Base-by-base conservation (phyloP, 2,888 invertebrate genomes). In the Sinelater perroti region DNA sequence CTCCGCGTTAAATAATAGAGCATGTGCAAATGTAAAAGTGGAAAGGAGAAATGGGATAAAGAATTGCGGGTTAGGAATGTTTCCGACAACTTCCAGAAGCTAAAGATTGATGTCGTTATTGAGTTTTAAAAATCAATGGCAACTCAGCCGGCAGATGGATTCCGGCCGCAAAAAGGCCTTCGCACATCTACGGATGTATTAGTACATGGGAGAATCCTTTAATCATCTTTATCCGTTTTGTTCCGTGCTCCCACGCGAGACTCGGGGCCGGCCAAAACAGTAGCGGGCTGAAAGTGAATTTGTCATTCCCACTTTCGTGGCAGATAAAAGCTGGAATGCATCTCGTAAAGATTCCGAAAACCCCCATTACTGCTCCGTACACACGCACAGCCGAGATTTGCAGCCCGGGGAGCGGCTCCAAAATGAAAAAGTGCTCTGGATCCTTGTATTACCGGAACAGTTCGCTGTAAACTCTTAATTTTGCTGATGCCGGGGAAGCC, bases 291-390 rank as follows among this genome's bases (percentile, higher is more conserved):
- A 54, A 54, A 54, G 54, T 54, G 54, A 54, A 54, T 54, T 54
- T 54, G 54, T 54, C 54, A 10, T 54, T 54, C 16, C 46, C 54
- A 46, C 36, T 45, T 54, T 54, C 46, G 54, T 46, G 54, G 54
- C 38, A 46, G 38, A 54, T 54, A 54, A 54, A 54, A 46, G 36
- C 54, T 46, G 54, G 46, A 54, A 54, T 54, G 54, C 45, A 46
- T 54, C 45, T 45, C 45, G 36, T 54, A 45, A 46, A 54, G 54
- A 54, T 38, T 38, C 46, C 36, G 18, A 13, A 54, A 54, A 46
- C 35, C 54, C 54, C 54, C 30, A 54, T 54, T 54, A 54, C 46
- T 18, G 54, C 26, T 46, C 46, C 38, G 46, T 45, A 38, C 35
- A 54, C 28, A 38, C 52, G 30, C 31, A 18, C 24, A 18, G 11